A percentile compares a stretch with the other conserved stretches of the same genome.
phyloP scores from a whole-genome alignment of 2,888 invertebrate genomes.

The Mesorhabditis spiculigera region DNA sequence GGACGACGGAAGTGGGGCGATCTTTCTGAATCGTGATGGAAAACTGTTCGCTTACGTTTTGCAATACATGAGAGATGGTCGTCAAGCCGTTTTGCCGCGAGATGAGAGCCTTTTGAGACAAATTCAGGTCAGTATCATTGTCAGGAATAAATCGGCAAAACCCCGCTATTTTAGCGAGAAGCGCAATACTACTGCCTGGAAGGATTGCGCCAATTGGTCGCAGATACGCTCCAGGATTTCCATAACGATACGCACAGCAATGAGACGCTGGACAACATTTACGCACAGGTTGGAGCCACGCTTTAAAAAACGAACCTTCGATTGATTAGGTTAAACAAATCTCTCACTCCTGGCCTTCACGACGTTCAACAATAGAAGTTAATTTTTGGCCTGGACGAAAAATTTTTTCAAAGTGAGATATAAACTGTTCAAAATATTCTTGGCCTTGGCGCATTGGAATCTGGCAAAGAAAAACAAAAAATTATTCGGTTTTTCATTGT shows the following conservation, averaged over 20 bases:
- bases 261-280: constrained; percentile 3
- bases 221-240: constrained; percentile 18
- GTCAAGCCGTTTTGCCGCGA: constrained; percentile 29
- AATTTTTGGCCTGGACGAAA: no score
- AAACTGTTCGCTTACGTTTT: constrained; percentile 30
- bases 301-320: background rate
- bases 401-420: no score
- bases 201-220: constrained; percentile 13
- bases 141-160: constrained; percentile 10
- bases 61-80: constrained; percentile 35
- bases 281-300: background rate
- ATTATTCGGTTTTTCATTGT: no score
- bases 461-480: no score
- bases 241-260: constrained; percentile 16
- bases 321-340: background rate
- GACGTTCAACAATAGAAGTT: background rate
- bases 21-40: constrained; percentile 37
- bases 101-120: constrained; percentile 24
- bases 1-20: constrained; percentile 32
- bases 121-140: constrained; percentile 18
- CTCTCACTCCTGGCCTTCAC: constrained; percentile 3
- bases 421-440: no score
- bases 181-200: constrained; percentile 35
- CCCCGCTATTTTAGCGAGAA: constrained; percentile 25
- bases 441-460: no score